Percentiles rank a stretch among this genome's conserved stretches.
Evolutionary conservation across 2,113 vertebrate genomes (phyloP).

Genomic region (Tetrax tetrax): DNA sequence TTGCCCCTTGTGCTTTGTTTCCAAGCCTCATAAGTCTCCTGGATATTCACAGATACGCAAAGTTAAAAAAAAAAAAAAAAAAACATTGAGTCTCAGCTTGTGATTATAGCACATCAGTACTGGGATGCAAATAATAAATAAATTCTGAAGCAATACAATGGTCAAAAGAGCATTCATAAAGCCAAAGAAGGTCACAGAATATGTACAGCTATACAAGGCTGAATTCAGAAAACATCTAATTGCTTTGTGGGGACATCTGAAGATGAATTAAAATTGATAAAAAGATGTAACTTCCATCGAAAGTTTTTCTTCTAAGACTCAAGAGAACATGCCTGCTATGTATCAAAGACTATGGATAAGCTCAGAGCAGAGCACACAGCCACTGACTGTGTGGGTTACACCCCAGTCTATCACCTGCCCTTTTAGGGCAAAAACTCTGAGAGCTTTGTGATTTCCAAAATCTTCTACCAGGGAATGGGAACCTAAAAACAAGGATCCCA

Average conservation of each 20-base stretch:
- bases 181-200: background rate
- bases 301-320: background rate
- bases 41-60: background rate
- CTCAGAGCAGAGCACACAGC: background rate
- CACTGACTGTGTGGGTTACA: background rate
- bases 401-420: background rate
- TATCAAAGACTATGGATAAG: background rate
- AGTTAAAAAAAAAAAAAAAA: background rate
- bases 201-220: background rate
- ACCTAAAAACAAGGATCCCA: background rate
- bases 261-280: background rate
- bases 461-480: background rate
- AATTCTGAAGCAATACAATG: background rate
- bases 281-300: background rate
- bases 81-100: background rate
- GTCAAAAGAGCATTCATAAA: background rate
- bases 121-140: background rate
- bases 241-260: background rate
- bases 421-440: background rate
- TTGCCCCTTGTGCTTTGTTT: background rate
- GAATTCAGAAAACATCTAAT: background rate
- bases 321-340: background rate
- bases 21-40: background rate
- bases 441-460: background rate
- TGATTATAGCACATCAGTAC: background rate